Percentiles rank a stretch among this genome's conserved stretches.
Conservation (phyloP, 2,888 invertebrate species). For the Dryobotodes eremita region DNA sequence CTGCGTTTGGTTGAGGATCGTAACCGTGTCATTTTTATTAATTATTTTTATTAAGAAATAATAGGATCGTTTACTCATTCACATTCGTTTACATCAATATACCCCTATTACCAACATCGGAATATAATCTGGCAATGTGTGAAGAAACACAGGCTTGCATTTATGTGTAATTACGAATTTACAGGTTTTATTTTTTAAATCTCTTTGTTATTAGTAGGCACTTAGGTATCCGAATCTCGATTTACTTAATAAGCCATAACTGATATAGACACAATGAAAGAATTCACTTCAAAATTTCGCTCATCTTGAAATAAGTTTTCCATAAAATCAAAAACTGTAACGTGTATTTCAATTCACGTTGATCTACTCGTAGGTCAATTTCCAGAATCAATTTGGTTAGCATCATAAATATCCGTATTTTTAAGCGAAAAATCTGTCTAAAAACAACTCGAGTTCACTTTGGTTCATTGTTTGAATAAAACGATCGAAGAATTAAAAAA, state of each 20-base stretch:
- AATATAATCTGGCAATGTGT: too few species aligned
- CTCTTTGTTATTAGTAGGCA: neutral
- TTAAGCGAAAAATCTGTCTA: constrained; percentile 18
- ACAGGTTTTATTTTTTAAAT: neutral
- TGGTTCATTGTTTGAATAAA: constrained; percentile 5
- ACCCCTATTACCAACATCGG: too few species aligned
- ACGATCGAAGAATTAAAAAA: neutral
- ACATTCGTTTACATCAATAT: too few species aligned
- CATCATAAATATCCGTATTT: constrained; percentile 29
- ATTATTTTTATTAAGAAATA: too few species aligned
- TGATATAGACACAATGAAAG: neutral
- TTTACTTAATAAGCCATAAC: neutral
- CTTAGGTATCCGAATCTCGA: neutral
- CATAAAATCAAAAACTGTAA: neutral
- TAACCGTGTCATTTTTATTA: neutral
- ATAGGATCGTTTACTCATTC: too few species aligned
- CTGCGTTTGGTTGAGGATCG: neutral
- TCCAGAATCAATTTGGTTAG: constrained; percentile 26
- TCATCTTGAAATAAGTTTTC: neutral
- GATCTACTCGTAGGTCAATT: constrained; percentile 22
- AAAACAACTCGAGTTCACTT: neutral
- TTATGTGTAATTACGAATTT: too few species aligned
- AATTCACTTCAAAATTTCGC: neutral
- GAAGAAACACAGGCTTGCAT: too few species aligned
- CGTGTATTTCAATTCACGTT: constrained; percentile 5